Base-by-base conservation (phyloP, 92 coral and sea anemone species). In the Scolanthus callimorphus region DNA sequence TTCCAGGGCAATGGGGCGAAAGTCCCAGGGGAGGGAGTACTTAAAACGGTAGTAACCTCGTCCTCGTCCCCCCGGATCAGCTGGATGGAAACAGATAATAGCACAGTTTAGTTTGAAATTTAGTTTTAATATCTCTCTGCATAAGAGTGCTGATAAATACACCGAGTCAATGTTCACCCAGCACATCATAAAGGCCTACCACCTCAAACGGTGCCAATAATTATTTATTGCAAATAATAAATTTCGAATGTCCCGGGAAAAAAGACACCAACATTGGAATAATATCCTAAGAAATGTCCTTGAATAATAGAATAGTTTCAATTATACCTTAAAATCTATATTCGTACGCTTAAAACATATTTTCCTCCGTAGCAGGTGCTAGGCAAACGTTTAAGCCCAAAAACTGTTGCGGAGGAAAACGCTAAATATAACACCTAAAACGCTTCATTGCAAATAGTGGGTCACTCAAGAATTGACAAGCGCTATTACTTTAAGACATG, bases 131-230 rank as follows among this genome's bases (percentile, higher is more conserved):
- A 71, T 71, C 63, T 74, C 89, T 86, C 82, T 76, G 80, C 84
- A 79, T 86, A 86, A 85, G 86, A 75, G 95, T 86, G 95, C 95
- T 77, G 89, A 86, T 86, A 86, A 86, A 86, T 86, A 86, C 88
- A 86, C 95, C 82, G 83, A 82, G 62, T 51, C 13, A 69, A 68
- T 82, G 89, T 72, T 67, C 64, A 88, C 57, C 90, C 96, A 88
- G 96, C 96, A 88, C 90, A 72, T n/a, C n/a, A n/a, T n/a, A n/a
- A n/a, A 75, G 62, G 49, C 86, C 83, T 88, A 67, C 76, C 75
- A 78, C 67, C 86, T 71, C 75, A 82, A 85, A 77, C 63, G 85
- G 80, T 67, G 60, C 59, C 73, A 67, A 83, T 76, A 88, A 84
- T 82, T 82, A 76, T 81, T 82, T 74, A 80, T 67, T 62, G 71